Conservation (phyloP, 2,797 vertebrate genomes). For the Poecilia velifera region DNA sequence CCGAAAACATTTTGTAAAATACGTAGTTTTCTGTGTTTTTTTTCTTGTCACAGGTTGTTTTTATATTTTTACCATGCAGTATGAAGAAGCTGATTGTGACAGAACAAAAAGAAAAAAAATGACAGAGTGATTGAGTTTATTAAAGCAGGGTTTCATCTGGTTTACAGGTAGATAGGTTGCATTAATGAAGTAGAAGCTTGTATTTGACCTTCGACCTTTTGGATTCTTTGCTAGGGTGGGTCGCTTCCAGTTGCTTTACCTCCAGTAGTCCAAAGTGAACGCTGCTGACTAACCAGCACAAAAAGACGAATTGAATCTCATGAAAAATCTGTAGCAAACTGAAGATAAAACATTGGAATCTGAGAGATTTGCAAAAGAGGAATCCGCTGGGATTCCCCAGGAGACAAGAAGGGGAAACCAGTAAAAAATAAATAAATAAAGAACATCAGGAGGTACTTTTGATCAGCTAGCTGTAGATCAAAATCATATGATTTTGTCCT, state of each 20-base stretch:
- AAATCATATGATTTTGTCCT: not conserved
- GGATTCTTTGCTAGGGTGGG: not conserved
- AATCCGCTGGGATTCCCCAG: not conserved
- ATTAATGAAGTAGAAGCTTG: not conserved
- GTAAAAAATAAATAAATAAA: not conserved
- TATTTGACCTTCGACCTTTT: not conserved
- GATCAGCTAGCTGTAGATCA: not conserved
- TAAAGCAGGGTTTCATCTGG: not conserved
- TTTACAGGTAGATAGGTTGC: not conserved
- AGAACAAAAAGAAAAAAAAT: not conserved
- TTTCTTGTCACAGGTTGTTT: not conserved
- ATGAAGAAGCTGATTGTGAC: not conserved
- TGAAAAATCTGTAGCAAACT: not conserved
- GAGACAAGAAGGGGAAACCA: not conserved
- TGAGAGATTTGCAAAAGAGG: not conserved
- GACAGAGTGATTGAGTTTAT: not conserved
- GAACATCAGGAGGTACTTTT: not conserved
- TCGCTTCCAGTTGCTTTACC: not conserved
- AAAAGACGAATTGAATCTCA: not conserved
- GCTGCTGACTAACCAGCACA: not conserved
- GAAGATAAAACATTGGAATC: not conserved
- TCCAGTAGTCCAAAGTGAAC: not conserved
- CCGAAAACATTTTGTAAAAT: not conserved
- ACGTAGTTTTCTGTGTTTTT: not conserved
- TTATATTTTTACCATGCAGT: no score